These are phyloP conservation scores for Nasonovia ribisnigri DNA, from an alignment of 2,888 invertebrate species.

Conservation along the genomic window DNA sequence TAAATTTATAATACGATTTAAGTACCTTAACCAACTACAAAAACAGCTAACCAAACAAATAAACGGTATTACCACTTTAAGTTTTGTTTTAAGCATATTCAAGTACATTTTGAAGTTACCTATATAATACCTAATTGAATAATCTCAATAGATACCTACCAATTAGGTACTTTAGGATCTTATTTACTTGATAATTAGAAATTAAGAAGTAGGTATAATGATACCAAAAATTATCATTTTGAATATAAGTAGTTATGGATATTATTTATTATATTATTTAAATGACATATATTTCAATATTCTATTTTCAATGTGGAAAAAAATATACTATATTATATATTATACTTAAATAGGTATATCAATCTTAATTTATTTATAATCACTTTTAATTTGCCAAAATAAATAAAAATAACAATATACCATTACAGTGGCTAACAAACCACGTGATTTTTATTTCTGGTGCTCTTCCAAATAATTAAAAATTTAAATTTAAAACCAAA, in stretches of 20 bases:
- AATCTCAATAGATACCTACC: too few relatives aligned
- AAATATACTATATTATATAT: neutral
- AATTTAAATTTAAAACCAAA: neutral
- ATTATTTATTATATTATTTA: neutral
- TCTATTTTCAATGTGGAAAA: neutral
- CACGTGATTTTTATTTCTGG: slow-evolving; percentile 4
- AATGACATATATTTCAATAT: neutral
- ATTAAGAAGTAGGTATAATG: neutral
- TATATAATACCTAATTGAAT: neutral
- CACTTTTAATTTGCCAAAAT: neutral
- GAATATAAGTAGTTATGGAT: neutral
- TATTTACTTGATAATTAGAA: neutral
- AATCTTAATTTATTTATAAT: slow-evolving; percentile 46
- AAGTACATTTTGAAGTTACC: neutral
- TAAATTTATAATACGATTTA: neutral
- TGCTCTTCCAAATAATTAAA: slow-evolving; percentile 35
- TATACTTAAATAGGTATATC: neutral
- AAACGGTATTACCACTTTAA: neutral
- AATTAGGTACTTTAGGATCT: neutral
- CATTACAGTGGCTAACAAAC: neutral
- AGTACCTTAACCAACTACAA: neutral
- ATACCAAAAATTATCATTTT: neutral
- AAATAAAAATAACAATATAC: neutral
- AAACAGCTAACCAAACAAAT: neutral
- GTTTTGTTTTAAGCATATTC: neutral